Evolutionary conservation across 2,113 vertebrate species (phyloP).

Genomic region (Actenoides lindsayi): DNA sequence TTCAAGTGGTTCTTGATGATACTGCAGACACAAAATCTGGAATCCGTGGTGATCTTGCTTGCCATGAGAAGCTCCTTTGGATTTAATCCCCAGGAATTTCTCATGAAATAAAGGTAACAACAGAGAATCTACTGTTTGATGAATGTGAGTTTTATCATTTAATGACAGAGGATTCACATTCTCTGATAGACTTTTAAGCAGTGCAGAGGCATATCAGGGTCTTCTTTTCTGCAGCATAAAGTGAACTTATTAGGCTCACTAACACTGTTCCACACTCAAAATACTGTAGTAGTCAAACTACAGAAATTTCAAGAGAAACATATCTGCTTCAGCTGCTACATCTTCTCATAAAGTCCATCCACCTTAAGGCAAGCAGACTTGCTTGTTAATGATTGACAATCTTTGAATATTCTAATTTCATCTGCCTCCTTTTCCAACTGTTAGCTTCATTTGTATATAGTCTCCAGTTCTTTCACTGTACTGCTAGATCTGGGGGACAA

Average conservation of each 20-base stretch:
- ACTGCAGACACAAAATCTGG: constrained; percentile 4
- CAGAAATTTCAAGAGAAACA: neutral
- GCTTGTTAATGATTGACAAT: neutral
- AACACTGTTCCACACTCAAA: neutral
- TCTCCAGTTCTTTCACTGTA: neutral
- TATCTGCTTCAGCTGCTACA: neutral
- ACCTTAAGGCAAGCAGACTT: neutral
- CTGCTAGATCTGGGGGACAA: neutral
- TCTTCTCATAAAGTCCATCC: constrained; percentile 2
- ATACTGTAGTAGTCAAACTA: neutral
- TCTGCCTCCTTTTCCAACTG: neutral
- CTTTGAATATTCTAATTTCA: neutral
- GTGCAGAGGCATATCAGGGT: neutral
- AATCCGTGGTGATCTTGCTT: constrained; percentile 38
- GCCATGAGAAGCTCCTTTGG: neutral
- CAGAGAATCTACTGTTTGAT: constrained; percentile 41
- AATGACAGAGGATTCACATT: constrained; percentile 22
- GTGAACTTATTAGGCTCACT: neutral
- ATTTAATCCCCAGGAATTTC: constrained; percentile 40
- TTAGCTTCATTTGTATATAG: neutral
- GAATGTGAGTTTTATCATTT: constrained; percentile 26
- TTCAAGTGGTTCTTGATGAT: constrained; percentile 45
- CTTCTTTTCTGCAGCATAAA: neutral
- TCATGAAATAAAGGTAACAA: neutral
- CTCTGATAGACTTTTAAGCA: neutral